Evolutionary conservation across 2,888 invertebrate genomes (phyloP), one percentile per base, ranked within the genome.

Genomic region (Eulithis testata): DNA sequence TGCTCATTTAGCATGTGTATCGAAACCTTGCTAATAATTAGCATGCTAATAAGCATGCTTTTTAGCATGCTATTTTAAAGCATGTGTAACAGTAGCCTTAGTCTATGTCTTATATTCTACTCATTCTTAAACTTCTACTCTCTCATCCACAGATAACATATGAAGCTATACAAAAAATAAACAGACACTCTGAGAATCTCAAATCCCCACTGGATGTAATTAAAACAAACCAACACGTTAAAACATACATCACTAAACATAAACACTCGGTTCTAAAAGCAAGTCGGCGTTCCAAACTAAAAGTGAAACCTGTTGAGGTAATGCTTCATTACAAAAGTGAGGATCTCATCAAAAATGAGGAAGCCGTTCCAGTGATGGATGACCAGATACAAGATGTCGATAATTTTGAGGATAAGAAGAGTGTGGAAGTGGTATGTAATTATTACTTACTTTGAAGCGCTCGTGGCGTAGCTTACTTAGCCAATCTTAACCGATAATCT

Each of bases 161-260:
- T 70, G 81, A 81, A 68, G 72, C 83, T 21, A 70, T 88, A 9
- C 72, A 76, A 43, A 79, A 75, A 60, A 67, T 87, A 57, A 82
- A 88, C 67, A 80, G 78, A 65, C 65, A 67, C 11, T 71, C 68
- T 1, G 75, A 77, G 63, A 77, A 79, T 6, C 73, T 88, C 0
- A 73, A 78, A 53, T 81, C 83, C 11, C 70, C 81, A 7, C 50
- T 88, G 66, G 66, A 72, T 47, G 71, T 82, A 58, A 76, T 81
- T 60, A 73, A 66, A 4, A 50, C 71, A 2, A 83, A 68, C 49
- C 69, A 78, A 59, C 72, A 71, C 63, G 79, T 83, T 0, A 77
- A 75, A 61, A 81, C 80, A 0, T 79, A 71, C n/a, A 12, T 74
- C 0, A 60, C 74, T 9, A 82, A 81, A 70, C 66, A 76, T 44